Evolutionary conservation across 2,797 vertebrate species (phyloP), one percentile per base, ranked within the genome.

Genomic region (Strix occidentalis): DNA sequence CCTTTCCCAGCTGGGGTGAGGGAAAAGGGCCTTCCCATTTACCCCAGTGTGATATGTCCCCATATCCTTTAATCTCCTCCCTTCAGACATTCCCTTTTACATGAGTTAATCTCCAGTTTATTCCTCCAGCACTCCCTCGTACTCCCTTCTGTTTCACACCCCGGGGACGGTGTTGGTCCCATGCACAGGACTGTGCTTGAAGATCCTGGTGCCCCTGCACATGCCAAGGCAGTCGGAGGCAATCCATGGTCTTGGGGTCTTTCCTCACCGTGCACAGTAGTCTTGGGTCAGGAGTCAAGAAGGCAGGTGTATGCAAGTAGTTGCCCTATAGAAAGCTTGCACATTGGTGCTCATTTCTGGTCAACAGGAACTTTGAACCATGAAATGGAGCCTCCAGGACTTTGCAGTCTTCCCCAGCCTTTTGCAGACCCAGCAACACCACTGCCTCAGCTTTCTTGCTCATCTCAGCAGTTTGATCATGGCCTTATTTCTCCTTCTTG

Each of bases 211-310:
- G 37, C 25, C 87, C 69, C 39, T 76, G 69, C 54, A 81, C 23
- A 26, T 35, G 39, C 58, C 54, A 72, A 43, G 43, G 53, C 28
- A 61, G 11, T 7, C 29, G 12, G 41, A 86, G 35, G 54, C 14
- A 53, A 13, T 25, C 51, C 28, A 45, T 43, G 12, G 2, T 82
- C 15, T 8, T 37, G 16, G 11, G 18, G 46, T n/a, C 45, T 88
- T 45, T 43, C 43, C 29, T 45, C 35, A 39, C 43, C 0, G 0
- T 31, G 12, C 12, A 5, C 28, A 21, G 19, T 37, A 66, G 16
- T 45, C 18, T n/a, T 69, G 43, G 15, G 24, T 24, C 29, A 50
- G 37, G 21, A 68, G 11, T 65, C 37, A 61, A 53, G 19, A 57
- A 85, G 37, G 7, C 75, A 65, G 20, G 5, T 39, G 14, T 18